Conservation (phyloP, 2,797 vertebrate genomes). For the Neosilurus mollespiculum region DNA sequence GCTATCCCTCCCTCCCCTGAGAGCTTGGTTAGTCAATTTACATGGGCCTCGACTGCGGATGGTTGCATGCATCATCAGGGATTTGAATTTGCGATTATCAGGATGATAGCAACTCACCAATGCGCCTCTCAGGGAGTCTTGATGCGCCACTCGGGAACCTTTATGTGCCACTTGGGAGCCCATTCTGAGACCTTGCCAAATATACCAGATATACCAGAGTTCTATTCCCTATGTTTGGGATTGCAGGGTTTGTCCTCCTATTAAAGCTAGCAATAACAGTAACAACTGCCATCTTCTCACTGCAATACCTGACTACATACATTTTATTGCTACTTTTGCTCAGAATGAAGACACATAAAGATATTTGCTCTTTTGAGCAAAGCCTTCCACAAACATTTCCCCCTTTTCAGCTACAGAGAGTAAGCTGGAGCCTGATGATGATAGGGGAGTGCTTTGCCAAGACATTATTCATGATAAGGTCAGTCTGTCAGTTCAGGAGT, state of each 20-base stretch:
- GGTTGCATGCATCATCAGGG: too few relatives aligned
- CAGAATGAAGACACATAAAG: slow-evolving; percentile 1
- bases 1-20: too few relatives aligned
- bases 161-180: too few relatives aligned
- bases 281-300: neutral
- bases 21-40: too few relatives aligned
- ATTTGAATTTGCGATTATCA: too few relatives aligned
- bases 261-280: neutral
- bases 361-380: slow-evolving; percentile 3
- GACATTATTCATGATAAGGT: slow-evolving; percentile 64
- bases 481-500: slow-evolving; percentile 58
- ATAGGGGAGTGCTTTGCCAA: slow-evolving; percentile 32
- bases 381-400: neutral
- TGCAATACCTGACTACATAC: too few relatives aligned
- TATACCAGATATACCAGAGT: neutral
- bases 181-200: neutral
- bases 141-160: too few relatives aligned
- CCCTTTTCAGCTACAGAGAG: neutral
- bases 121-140: too few relatives aligned
- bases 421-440: slow-evolving; percentile 36
- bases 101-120: too few relatives aligned
- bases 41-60: too few relatives aligned
- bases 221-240: neutral
- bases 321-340: neutral
- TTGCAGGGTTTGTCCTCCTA: neutral